Evolutionary conservation across 2,797 vertebrate species (phyloP).

Genomic region (Peromyscus melanophrys): DNA sequence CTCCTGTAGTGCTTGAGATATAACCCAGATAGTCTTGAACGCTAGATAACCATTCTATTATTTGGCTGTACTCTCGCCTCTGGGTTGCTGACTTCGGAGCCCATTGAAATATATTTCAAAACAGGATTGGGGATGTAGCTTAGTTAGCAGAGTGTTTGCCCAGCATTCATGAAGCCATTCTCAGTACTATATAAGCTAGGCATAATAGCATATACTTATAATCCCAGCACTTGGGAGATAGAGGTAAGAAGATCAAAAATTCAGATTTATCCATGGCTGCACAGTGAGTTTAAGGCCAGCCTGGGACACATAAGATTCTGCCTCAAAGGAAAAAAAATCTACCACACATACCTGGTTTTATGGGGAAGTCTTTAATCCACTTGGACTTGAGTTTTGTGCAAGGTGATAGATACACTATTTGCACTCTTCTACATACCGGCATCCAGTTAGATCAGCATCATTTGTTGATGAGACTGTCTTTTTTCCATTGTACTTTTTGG

Average conservation of each 20-base stretch:
- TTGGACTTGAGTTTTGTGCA: neutral
- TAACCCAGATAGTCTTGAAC: neutral
- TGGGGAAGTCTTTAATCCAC: neutral
- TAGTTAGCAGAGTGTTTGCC: neutral
- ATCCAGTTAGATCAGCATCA: neutral
- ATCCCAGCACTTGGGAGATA: neutral
- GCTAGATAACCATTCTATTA: neutral
- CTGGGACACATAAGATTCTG: too few relatives aligned
- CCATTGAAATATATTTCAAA: slow-evolving; percentile 14
- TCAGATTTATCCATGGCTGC: neutral
- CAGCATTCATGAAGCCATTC: neutral
- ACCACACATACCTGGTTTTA: neutral
- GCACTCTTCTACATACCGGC: neutral
- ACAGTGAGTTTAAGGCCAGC: neutral
- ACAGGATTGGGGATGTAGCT: neutral
- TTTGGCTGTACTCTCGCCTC: neutral
- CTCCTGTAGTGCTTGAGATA: neutral
- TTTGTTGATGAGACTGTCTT: neutral
- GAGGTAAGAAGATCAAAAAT: neutral
- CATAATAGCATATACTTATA: neutral
- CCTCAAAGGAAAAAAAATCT: neutral
- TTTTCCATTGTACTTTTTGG: neutral
- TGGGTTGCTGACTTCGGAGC: neutral
- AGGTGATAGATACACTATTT: neutral
- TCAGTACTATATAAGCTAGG: neutral